These are phyloP conservation scores for Diplogasteroides magnus DNA, from an alignment of 1,140 invertebrate genomes.

Conservation along the genomic window DNA sequence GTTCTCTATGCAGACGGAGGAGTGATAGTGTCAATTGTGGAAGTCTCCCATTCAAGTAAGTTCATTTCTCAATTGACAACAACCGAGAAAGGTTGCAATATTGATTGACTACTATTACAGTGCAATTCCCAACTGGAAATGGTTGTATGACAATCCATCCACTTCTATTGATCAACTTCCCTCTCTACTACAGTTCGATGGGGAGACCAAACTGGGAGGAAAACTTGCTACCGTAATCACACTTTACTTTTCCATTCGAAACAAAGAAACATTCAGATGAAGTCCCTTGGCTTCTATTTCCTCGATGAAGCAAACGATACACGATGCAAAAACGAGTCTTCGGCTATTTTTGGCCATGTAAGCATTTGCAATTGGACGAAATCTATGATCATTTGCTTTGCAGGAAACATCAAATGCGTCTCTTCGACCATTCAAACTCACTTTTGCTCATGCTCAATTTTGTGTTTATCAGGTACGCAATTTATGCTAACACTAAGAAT, in stretches of 20 bases:
- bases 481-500: too few species aligned
- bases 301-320: conserved; percentile 30
- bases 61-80: not conserved
- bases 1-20: conserved; percentile 24
- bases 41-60: conserved; percentile 30
- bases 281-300: conserved; percentile 48
- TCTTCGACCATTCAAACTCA: conserved; percentile 47
- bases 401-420: conserved; percentile 25
- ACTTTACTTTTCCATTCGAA: conserved; percentile 8
- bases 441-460: conserved; percentile 12
- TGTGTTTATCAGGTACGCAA: not conserved
- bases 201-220: conserved; percentile 49
- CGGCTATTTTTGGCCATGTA: conserved; percentile 37
- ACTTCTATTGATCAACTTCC: conserved; percentile 24
- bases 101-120: conserved; percentile 28
- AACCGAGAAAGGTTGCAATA: not conserved
- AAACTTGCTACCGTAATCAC: conserved; percentile 32
- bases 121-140: conserved; percentile 50
- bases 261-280: conserved; percentile 33
- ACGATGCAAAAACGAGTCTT: conserved; percentile 36
- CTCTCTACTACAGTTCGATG: conserved; percentile 47
- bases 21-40: conserved; percentile 28
- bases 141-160: conserved; percentile 38
- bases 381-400: not conserved
- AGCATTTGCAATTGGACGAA: not conserved